A percentile compares a stretch with the other conserved stretches of the same genome.
These are phyloP conservation scores for Heliconius ismenius DNA, from an alignment of 2,888 invertebrate species.

Conservation along the genomic window DNA sequence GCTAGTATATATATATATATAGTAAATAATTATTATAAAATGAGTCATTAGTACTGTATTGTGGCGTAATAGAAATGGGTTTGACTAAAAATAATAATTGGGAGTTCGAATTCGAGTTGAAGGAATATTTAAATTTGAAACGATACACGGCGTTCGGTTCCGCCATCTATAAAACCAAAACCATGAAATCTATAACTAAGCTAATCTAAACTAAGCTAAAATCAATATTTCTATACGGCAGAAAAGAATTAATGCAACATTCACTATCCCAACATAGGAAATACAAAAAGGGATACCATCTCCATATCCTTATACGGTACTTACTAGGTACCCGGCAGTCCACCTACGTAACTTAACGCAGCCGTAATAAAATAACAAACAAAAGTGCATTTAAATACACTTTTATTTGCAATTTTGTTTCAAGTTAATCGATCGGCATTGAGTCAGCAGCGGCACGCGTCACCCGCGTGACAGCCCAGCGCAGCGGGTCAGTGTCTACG, in stretches of 20 bases:
- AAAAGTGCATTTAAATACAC: conserved; percentile 7
- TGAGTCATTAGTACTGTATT: not conserved
- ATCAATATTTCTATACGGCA: not conserved
- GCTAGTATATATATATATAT: no score
- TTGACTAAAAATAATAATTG: not conserved
- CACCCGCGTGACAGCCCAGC: conserved; percentile 47
- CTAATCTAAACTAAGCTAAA: not conserved
- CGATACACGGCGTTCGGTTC: not conserved
- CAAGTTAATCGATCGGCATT: conserved; percentile 19
- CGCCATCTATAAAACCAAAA: not conserved
- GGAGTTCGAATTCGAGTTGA: not conserved
- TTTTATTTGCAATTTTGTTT: not conserved
- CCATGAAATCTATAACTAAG: not conserved
- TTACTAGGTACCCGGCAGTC: not conserved
- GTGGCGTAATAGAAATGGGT: not conserved
- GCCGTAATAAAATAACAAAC: conserved; percentile 3
- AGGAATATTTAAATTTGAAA: not conserved
- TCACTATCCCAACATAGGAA: not conserved
- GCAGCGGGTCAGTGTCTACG: conserved; percentile 48
- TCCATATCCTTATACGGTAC: not conserved
- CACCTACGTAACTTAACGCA: not conserved
- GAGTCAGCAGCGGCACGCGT: conserved; percentile 43
- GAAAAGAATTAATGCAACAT: not conserved
- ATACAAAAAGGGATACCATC: not conserved
- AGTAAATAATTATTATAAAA: not conserved